Evolutionary conservation across 2,797 vertebrate genomes (phyloP), one percentile per base, ranked within the genome.

Genomic region (Threskiornis aethiopicus): DNA sequence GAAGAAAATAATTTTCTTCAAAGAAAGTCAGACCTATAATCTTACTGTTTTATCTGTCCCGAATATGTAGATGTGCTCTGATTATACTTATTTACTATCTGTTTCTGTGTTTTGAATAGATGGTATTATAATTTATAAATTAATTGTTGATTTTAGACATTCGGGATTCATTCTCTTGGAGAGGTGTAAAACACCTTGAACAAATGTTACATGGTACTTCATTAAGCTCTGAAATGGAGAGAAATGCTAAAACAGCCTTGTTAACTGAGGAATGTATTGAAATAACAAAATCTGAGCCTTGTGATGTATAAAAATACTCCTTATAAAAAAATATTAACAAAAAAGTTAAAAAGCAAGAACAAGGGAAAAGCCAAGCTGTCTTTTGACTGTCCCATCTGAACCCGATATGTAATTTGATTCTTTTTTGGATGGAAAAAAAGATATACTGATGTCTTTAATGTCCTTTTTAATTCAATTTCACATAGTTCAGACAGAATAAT

Each of bases 371-470:
- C 8, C 18, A 73, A 24, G 4, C 7, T 39, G 16, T 69, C 10
- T 66, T 86, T 65, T 42, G 26, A 37, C 7, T 51, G 13, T 72
- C 16, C 25, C 18, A 35, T 61, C 52, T 75, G 10, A 83, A 73
- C 2, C 4, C 0, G 0, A 37, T 47, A 33, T 3, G 9, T 26
- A 81, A n/a, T 39, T 52, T n/a, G 9, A 46, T 29, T 52, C 3
- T 29, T 76, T 59, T 75, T 3, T 51, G 5, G 7, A 29, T 47
- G 7, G 16, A 37, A 90, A 84, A 61, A 61, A 44, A 35, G 1
- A 2, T 20, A 75, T 55, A 2, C 6, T 55, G 29, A 31, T 35
- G 62, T 46, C 6, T 51, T 77, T 26, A 42, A 47, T 58, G 5
- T 46, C 16, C 13, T 75, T 66, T 86, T 5, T 10, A 46, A 29